Base-by-base conservation (phyloP, 2,888 invertebrate species). In the Amphimallon solstitiale region DNA sequence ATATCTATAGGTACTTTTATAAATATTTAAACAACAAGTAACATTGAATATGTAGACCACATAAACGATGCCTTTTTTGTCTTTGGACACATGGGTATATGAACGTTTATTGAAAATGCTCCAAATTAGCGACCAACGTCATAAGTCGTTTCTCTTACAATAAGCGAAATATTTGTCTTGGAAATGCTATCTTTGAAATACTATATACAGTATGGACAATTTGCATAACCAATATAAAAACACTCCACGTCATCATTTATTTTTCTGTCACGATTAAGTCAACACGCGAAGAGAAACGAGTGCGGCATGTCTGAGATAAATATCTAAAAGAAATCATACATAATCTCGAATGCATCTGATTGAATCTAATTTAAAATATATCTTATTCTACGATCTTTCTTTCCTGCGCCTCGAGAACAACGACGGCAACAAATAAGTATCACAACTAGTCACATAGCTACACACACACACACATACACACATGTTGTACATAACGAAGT, bases 251-350 rank as follows among this genome's bases (percentile, higher is more conserved):
- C 54, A 12, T 54, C 38, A 54, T 40, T 54, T 23, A 38, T 38
- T 54, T 54, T 23, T 54, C 19, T 54, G 54, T 54, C 54, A 54
- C 54, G 54, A 54, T 54, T 54, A 54, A 54, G 54, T 54, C 54
- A 40, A 54, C 54, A 54, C 54, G 21, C 38, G 19, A 21, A 54
- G 40, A 54, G 5, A 9, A 29, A 29, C 5, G 29, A 29, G 7
- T 5, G 54, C 40, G 54, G 54, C 38, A 19, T 54, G 38, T 54
- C 54, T 5, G 21, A 54, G 54, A 54, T 54, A 54, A 29, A 40
- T 12, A 54, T 54, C 54, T 54, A 17, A 54, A 21, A 38, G 38
- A 54, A 54, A 54, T 29, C 29, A 38, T 19, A 38, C 23, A 40
- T 54, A 54, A 54, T 54, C 38, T 40, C 38, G 38, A 21, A 37